Evolutionary conservation across 2,888 invertebrate genomes (phyloP), one percentile per base, ranked within the genome.

Genomic region (Aleiodes leptofemur): DNA sequence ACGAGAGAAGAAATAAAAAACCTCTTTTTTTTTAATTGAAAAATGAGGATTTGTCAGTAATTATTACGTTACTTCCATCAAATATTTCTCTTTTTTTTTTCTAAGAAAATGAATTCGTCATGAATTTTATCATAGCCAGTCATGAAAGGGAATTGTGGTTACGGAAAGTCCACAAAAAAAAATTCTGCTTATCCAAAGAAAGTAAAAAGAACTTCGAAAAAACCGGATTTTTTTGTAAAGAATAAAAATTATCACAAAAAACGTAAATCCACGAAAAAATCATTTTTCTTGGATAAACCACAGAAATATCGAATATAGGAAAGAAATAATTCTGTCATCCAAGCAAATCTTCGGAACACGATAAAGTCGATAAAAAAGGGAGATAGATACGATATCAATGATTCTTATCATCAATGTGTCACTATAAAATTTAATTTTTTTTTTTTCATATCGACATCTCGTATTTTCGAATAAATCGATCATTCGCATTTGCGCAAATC

Each of bases 401-500:
- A 51, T 69, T 73, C 50, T 73, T 68, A 69, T 57, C 23, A 56
- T 9, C 34, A 38, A 69, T 69, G 55, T 73, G 59, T 69, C 73
- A 69, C 31, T 13, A 16, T 50, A 57, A 23, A 59, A 59, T 34
- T 74, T 9, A 8, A 43, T 43, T 9, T 43, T 43, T 43, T 9
- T 43, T 11, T 23, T 43, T 9, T 43, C 9, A 9, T 59, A 69
- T 61, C 29, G 34, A 69, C 38, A 53, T 51, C 34, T 57, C 31
- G 50, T 59, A 69, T 7, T 43, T n/a, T 14, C 29, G 68, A 31
- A 50, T 53, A 50, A 74, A 74, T 74, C 74, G 69, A 74, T 74
- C 61, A 74, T 64, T 64, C 64, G 74, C 74, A 74, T 74, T 70
- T 74, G 69, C 74, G 74, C 74, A 69, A 70, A 74, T 61, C 69